phyloP scores from a whole-genome alignment of 2,113 vertebrate species.

The Thomomys bottae region DNA sequence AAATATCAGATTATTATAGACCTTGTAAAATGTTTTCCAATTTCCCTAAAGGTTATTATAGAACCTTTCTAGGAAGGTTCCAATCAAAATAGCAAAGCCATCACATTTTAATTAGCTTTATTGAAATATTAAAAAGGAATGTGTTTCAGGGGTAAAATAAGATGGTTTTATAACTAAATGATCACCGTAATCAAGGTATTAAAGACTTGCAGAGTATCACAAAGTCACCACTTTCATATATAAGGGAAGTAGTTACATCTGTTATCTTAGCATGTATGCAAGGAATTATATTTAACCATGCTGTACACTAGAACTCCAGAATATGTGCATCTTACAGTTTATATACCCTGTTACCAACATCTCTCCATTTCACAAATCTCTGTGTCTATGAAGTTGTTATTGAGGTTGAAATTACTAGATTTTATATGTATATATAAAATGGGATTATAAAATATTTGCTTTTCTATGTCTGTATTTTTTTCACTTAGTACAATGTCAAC shows the following conservation, averaged over 20 bases:
- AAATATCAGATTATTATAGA: slow-evolving; percentile 9
- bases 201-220: too few species aligned
- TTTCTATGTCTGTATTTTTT: neutral
- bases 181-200: neutral
- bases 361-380: neutral
- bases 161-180: neutral
- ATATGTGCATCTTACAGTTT: neutral
- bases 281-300: neutral
- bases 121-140: too few species aligned
- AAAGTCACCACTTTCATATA: too few species aligned
- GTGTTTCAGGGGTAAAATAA: too few species aligned
- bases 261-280: neutral
- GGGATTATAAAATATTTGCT: neutral
- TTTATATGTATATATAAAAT: too few species aligned
- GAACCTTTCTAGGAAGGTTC: neutral
- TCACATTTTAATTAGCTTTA: neutral
- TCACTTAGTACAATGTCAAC: neutral
- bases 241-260: too few species aligned
- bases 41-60: neutral
- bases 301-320: neutral
- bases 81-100: neutral
- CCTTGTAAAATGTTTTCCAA: neutral
- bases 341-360: neutral
- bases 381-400: neutral
- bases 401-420: too few species aligned